A percentile compares a stretch with the other conserved stretches of the same genome.
These are phyloP conservation scores for Silvanus unidentatus DNA, from an alignment of 2,888 invertebrate species.

Conservation along the genomic window DNA sequence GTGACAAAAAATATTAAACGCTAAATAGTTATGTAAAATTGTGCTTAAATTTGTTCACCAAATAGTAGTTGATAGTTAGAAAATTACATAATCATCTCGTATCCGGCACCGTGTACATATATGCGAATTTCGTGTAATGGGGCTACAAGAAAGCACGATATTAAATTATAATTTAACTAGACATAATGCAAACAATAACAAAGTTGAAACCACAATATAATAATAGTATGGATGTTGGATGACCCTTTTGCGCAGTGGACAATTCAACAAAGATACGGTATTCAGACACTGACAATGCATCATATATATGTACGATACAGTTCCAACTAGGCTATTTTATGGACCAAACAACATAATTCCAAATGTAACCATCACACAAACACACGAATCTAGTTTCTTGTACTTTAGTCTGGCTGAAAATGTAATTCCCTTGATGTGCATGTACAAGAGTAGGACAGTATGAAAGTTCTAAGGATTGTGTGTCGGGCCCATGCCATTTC, in stretches of 20 bases:
- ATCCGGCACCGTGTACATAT: too few relatives aligned
- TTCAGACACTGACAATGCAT: too few relatives aligned
- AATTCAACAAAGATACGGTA: too few relatives aligned
- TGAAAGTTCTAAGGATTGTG: not conserved
- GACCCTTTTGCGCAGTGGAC: not conserved
- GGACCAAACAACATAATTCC: constrained; percentile 10
- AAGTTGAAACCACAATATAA: constrained; percentile 15
- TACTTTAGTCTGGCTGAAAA: not conserved
- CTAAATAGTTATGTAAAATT: too few relatives aligned
- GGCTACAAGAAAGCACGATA: too few relatives aligned
- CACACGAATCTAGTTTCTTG: not conserved
- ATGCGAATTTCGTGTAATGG: too few relatives aligned
- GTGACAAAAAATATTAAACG: too few relatives aligned
- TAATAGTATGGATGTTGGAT: constrained; percentile 9
- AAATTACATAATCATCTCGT: too few relatives aligned
- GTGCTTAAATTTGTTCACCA: too few relatives aligned
- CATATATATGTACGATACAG: not conserved
- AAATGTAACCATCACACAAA: constrained; percentile 7
- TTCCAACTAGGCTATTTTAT: constrained; percentile 8
- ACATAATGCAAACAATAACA: constrained; percentile 10
- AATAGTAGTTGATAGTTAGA: too few relatives aligned
- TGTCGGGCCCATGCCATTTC: not conserved
- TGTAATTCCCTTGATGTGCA: too few relatives aligned
- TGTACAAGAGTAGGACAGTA: not conserved
- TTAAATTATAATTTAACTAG: too few relatives aligned